phyloP scores from a whole-genome alignment of 2,888 invertebrate species.

The Bellardia bayeri region DNA sequence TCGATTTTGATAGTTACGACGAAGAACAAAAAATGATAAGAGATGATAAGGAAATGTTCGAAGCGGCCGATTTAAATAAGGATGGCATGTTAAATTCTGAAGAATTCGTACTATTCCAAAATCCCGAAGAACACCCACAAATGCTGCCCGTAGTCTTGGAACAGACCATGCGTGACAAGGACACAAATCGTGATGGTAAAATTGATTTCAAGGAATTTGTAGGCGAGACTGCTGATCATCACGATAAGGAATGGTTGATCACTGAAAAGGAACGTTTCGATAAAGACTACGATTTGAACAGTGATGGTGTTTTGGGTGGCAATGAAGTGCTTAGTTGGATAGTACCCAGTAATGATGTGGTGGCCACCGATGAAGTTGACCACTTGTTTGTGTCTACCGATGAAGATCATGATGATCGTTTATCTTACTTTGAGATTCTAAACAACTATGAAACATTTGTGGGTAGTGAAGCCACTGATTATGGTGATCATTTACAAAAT shows the following conservation, averaged over 20 bases:
- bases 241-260: constrained; percentile 90
- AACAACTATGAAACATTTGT: constrained; percentile 95
- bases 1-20: constrained; percentile 85
- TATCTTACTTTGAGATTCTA: constrained; percentile 92
- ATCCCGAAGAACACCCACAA: constrained; percentile 95
- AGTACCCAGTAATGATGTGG: constrained; percentile 94
- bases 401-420: constrained; percentile 91
- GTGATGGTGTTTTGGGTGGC: constrained; percentile 91
- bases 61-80: constrained; percentile 92
- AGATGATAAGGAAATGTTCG: constrained; percentile 95
- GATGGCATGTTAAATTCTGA: constrained; percentile 90
- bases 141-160: constrained; percentile 93
- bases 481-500: constrained; percentile 92
- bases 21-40: constrained; percentile 87
- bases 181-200: constrained; percentile 92
- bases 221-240: constrained; percentile 85
- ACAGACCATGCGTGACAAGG: constrained; percentile 94
- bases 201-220: constrained; percentile 89
- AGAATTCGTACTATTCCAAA: constrained; percentile 95
- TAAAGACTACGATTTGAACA: constrained; percentile 92
- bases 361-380: constrained; percentile 94
- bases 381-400: constrained; percentile 95
- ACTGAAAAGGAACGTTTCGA: constrained; percentile 93
- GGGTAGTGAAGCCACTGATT: constrained; percentile 96
- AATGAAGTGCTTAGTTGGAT: constrained; percentile 95